Evolutionary conservation across 2,113 vertebrate genomes (phyloP).

Genomic region (Festucalex cinctus): DNA sequence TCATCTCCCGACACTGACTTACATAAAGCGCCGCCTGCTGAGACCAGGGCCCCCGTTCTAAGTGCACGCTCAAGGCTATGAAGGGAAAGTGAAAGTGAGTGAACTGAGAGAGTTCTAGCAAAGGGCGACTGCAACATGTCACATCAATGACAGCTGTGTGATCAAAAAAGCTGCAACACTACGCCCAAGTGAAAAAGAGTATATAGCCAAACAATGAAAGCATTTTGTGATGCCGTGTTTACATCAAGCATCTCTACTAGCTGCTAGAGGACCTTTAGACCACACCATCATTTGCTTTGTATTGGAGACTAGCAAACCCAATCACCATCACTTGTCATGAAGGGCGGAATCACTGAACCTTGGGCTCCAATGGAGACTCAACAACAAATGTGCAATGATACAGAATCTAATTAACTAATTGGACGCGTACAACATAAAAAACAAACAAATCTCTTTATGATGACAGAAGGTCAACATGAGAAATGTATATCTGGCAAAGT

Average conservation of each 20-base stretch:
- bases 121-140: conserved; percentile 1
- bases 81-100: background rate
- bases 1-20: conserved; percentile 20
- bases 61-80: conserved; percentile 3
- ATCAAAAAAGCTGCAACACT: background rate
- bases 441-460: too few relatives aligned
- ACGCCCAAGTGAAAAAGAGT: background rate
- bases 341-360: too few relatives aligned
- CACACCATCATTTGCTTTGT: too few relatives aligned
- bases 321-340: too few relatives aligned
- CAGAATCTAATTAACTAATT: too few relatives aligned
- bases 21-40: conserved; percentile 30
- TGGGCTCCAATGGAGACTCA: too few relatives aligned
- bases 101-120: background rate
- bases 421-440: too few relatives aligned
- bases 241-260: background rate
- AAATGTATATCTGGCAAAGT: too few relatives aligned
- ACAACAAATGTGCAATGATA: too few relatives aligned
- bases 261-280: too few relatives aligned
- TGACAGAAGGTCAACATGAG: too few relatives aligned
- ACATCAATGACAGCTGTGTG: background rate
- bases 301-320: too few relatives aligned
- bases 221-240: background rate
- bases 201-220: background rate
- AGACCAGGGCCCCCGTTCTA: conserved; percentile 12